Percentiles rank a stretch among this genome's conserved stretches.
Conservation (phyloP, 2,113 vertebrate species). For the Eulemur macaco region DNA sequence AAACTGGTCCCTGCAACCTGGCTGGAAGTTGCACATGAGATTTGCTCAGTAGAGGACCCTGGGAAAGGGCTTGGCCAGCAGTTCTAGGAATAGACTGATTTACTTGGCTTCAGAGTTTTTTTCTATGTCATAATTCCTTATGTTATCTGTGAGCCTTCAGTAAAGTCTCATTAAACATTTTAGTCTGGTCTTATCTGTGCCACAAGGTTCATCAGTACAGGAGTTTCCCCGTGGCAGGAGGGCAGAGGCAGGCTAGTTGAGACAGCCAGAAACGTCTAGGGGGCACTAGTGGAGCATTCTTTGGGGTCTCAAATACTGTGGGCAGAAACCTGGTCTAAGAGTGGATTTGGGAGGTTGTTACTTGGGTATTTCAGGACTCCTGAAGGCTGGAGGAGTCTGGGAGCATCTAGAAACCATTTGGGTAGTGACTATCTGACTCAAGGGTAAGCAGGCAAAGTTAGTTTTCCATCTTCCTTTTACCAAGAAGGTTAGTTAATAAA, state of each 20-base stretch:
- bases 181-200: background rate
- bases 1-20: background rate
- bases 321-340: background rate
- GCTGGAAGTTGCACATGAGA: background rate
- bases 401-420: background rate
- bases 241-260: background rate
- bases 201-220: background rate
- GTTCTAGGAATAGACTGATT: background rate
- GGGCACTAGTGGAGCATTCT: background rate
- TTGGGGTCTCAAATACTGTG: background rate
- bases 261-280: background rate
- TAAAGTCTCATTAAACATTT: slow-evolving; percentile 15
- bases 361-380: background rate
- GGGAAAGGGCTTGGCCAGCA: background rate
- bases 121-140: background rate
- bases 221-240: background rate
- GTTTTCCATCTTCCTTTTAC: slow-evolving; percentile 30
- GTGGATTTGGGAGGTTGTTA: background rate
- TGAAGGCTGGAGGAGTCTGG: background rate
- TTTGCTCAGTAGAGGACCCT: background rate
- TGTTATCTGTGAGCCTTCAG: background rate
- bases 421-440: background rate
- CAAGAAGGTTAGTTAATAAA: background rate
- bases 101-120: background rate
- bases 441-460: background rate